Percentiles rank a stretch among this genome's conserved stretches.
Evolutionary conservation across 2,113 vertebrate species (phyloP).

Genomic region (Chaetops frenatus): DNA sequence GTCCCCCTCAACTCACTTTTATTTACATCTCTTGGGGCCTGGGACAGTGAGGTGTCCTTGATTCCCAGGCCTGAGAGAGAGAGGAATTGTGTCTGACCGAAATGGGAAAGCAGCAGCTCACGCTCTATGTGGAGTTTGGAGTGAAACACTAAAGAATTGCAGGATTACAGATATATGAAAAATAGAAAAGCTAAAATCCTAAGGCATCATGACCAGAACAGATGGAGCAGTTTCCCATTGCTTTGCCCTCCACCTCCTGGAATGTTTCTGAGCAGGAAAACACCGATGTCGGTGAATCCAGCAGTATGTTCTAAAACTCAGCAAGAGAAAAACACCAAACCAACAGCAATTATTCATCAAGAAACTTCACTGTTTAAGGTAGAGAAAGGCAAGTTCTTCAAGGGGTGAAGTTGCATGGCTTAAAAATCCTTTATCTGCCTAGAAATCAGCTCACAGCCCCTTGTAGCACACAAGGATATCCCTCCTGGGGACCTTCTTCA

Average conservation of each 20-base stretch:
- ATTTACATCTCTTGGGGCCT: fast-evolving
- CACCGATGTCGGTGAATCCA: neutral
- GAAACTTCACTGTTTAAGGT: neutral
- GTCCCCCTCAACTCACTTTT: neutral
- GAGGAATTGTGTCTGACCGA: neutral
- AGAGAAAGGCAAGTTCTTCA: neutral
- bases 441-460: neutral
- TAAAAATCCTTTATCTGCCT: neutral
- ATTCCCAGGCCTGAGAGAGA: no score
- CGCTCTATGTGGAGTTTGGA: neutral
- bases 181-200: neutral
- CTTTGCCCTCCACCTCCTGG: fast-evolving
- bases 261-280: neutral
- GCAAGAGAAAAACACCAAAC: neutral
- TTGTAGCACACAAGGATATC: neutral
- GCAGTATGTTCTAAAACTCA: neutral
- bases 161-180: neutral
- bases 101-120: neutral
- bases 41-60: neutral
- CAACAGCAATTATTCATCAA: neutral
- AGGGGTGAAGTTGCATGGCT: neutral
- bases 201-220: neutral
- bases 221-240: neutral
- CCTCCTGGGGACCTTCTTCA: neutral
- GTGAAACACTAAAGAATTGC: no score